Evolutionary conservation across 92 coral and sea anemone species (phyloP).

Genomic region (Epizoanthus stellaris): DNA sequence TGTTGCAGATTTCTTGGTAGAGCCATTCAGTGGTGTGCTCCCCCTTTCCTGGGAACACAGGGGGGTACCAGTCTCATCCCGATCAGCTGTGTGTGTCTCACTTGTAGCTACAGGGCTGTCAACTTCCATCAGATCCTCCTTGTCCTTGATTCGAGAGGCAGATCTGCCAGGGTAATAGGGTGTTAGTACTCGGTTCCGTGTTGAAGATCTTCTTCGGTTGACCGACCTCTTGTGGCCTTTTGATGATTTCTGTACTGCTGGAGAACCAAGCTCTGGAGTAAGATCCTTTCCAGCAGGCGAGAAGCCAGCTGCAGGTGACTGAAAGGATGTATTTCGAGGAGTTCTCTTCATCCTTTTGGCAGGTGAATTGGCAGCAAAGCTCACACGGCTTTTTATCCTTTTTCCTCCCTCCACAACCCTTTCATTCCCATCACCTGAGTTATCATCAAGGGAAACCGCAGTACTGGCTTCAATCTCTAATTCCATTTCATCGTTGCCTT

Average conservation of each 20-base stretch:
- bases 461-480: slow-evolving; percentile 20
- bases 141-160: slow-evolving; percentile 19
- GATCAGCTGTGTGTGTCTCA: background rate
- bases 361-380: slow-evolving; percentile 11
- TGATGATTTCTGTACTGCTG: background rate
- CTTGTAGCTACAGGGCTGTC: background rate
- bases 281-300: background rate
- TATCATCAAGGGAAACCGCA: background rate
- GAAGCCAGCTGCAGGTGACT: background rate
- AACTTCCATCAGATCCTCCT: slow-evolving; percentile 2
- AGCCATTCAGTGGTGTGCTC: slow-evolving; percentile 12
- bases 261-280: background rate
- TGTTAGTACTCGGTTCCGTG: slow-evolving; percentile 37
- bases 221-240: slow-evolving; percentile 27
- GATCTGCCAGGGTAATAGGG: slow-evolving; percentile 39
- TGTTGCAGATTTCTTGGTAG: background rate
- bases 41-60: background rate
- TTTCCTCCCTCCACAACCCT: background rate
- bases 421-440: background rate
- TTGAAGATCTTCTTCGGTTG: slow-evolving; percentile 39
- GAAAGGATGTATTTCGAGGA: background rate
- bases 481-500: background rate
- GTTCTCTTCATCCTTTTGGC: background rate
- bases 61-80: background rate
- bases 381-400: slow-evolving; percentile 26